These are phyloP conservation scores for Rhingia rostrata DNA, from an alignment of 2,888 invertebrate genomes.

Conservation along the genomic window DNA sequence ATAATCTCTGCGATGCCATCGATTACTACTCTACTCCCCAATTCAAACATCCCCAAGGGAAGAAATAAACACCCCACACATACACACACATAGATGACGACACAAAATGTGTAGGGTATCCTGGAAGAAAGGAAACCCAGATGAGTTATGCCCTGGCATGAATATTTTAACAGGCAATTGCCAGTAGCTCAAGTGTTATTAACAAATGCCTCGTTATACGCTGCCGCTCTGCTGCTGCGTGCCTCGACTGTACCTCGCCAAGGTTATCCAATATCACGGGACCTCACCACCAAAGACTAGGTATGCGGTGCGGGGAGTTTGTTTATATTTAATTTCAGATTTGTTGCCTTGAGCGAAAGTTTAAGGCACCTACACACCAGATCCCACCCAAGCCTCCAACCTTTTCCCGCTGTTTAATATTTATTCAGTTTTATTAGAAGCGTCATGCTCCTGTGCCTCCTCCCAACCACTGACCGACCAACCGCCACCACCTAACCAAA, in stretches of 20 bases:
- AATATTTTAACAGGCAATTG: slow-evolving; percentile 64
- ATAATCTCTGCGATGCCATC: slow-evolving; percentile 63
- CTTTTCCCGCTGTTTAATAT: background rate
- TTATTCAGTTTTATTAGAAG: slow-evolving; percentile 50
- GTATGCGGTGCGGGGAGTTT: slow-evolving; percentile 2
- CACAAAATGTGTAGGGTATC: background rate
- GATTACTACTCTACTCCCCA: slow-evolving; percentile 10
- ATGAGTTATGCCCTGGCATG: slow-evolving; percentile 47
- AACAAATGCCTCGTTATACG: slow-evolving; percentile 33
- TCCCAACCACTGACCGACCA: background rate
- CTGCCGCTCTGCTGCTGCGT: slow-evolving; percentile 3
- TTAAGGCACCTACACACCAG: slow-evolving; percentile 6
- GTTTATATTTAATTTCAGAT: slow-evolving; percentile 60
- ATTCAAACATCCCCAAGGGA: background rate
- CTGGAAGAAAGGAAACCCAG: slow-evolving; percentile 8
- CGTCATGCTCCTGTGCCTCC: background rate
- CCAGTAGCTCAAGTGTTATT: slow-evolving; percentile 61
- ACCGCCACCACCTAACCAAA: background rate
- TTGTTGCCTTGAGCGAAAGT: slow-evolving; percentile 49
- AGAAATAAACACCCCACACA: background rate
- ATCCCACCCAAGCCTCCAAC: background rate
- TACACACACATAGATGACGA: background rate
- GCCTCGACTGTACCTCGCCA: background rate
- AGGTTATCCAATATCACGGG: slow-evolving; percentile 15
- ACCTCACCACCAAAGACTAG: background rate